phyloP scores from a whole-genome alignment of 2,888 invertebrate species.

The Gastracanthus pulcherrimus region DNA sequence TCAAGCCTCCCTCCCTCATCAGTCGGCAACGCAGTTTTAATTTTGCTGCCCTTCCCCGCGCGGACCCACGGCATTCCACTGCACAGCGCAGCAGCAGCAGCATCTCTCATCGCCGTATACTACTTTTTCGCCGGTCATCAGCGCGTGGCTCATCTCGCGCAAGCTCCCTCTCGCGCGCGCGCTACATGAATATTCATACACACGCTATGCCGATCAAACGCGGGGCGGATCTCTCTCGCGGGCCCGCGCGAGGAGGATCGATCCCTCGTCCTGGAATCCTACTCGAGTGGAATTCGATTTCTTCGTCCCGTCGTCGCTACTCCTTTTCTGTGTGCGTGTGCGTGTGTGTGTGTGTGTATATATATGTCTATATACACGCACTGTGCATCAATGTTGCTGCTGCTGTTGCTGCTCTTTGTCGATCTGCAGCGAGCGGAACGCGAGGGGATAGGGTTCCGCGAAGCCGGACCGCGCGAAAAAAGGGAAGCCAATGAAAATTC shows the following conservation, averaged over 20 bases:
- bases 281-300: constrained; percentile 25
- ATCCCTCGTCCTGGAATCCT: constrained; percentile 22
- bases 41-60: background rate
- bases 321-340: no score
- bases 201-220: no score
- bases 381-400: no score
- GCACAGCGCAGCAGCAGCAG: no score
- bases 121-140: background rate
- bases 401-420: no score
- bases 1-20: background rate
- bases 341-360: no score
- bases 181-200: constrained; percentile 41
- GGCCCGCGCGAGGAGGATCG: background rate
- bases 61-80: constrained; percentile 2
- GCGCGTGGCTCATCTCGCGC: constrained; percentile 20
- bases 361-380: no score
- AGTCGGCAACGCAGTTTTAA: constrained; percentile 21
- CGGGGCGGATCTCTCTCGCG: background rate
- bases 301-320: no score
- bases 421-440: background rate
- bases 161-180: background rate
- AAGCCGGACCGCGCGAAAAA: constrained; percentile 33
- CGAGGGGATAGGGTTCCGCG: constrained; percentile 24
- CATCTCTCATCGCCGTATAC: no score
- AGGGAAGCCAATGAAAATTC: constrained; percentile 59